phyloP scores from a whole-genome alignment of 2,888 invertebrate genomes.

The Junonia oenone region DNA sequence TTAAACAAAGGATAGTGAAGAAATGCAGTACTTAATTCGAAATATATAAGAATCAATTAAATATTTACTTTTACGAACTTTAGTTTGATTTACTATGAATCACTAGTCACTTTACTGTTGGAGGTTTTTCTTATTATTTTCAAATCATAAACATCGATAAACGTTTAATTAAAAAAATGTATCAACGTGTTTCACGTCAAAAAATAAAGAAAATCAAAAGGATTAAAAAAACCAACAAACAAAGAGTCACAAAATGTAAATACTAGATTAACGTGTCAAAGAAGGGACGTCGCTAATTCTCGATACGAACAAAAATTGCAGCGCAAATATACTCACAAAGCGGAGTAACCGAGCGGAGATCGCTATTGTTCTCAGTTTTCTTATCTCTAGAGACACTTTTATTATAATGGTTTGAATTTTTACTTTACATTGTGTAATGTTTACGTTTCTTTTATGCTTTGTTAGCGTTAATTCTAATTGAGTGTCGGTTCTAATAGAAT shows the following conservation, averaged over 20 bases:
- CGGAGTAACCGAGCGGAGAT: conserved; percentile 8
- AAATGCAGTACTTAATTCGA: no score
- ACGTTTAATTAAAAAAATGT: no score
- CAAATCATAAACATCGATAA: no score
- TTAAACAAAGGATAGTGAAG: no score
- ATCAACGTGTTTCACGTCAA: no score
- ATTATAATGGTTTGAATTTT: conserved; percentile 7
- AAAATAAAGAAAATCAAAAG: no score
- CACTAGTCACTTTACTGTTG: no score
- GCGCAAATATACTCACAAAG: conserved; percentile 16
- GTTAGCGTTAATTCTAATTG: background rate
- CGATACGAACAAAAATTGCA: conserved; percentile 19
- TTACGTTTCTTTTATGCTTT: background rate
- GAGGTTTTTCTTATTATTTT: no score
- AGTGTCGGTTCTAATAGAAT: background rate
- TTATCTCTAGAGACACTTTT: conserved; percentile 10
- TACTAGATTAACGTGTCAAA: conserved; percentile 21
- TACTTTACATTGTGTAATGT: background rate
- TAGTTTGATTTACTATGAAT: no score
- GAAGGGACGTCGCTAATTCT: conserved; percentile 17
- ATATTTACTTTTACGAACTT: no score
- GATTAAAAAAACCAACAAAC: background rate
- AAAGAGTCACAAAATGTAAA: conserved; percentile 10
- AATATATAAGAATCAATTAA: no score
- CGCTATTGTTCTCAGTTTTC: conserved; percentile 16